These are phyloP conservation scores for Protosalanx chinensis DNA, from an alignment of 2,797 vertebrate genomes.

Conservation along the genomic window DNA sequence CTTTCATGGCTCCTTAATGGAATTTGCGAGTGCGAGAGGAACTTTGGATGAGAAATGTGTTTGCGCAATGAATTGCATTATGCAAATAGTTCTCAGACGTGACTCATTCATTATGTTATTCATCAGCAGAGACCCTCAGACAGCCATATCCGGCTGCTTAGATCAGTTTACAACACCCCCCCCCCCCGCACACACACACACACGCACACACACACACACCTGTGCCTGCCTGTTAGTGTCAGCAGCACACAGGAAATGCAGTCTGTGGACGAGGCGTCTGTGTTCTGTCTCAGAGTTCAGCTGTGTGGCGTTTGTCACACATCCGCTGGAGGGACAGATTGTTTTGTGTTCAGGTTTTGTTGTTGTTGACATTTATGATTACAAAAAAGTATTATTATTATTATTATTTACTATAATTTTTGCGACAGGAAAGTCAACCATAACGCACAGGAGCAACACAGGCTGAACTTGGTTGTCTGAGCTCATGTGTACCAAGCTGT, in stretches of 20 bases:
- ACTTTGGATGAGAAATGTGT: slow-evolving; percentile 35
- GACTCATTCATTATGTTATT: slow-evolving; percentile 40
- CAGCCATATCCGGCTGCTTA: slow-evolving; percentile 15
- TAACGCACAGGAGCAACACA: not conserved
- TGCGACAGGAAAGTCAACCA: not conserved
- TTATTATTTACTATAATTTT: no score
- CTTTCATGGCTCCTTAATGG: slow-evolving; percentile 57
- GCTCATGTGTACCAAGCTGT: not conserved
- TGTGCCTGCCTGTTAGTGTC: not conserved
- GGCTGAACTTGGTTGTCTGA: not conserved
- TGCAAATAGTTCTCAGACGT: slow-evolving; percentile 38
- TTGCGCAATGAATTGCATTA: slow-evolving; percentile 45
- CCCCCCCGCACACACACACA: not conserved
- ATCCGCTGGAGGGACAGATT: no score
- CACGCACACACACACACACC: no score
- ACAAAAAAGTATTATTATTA: no score
- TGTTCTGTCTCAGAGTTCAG: no score
- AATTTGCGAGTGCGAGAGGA: slow-evolving; percentile 46
- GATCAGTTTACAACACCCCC: slow-evolving; percentile 19
- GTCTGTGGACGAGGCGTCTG: not conserved
- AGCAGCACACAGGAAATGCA: no score
- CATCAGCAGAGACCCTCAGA: slow-evolving; percentile 20
- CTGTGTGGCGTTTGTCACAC: no score
- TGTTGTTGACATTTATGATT: no score
- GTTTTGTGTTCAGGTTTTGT: no score